These are phyloP conservation scores for Tribolium madens DNA, from an alignment of 1,140 invertebrate species.

Conservation along the genomic window DNA sequence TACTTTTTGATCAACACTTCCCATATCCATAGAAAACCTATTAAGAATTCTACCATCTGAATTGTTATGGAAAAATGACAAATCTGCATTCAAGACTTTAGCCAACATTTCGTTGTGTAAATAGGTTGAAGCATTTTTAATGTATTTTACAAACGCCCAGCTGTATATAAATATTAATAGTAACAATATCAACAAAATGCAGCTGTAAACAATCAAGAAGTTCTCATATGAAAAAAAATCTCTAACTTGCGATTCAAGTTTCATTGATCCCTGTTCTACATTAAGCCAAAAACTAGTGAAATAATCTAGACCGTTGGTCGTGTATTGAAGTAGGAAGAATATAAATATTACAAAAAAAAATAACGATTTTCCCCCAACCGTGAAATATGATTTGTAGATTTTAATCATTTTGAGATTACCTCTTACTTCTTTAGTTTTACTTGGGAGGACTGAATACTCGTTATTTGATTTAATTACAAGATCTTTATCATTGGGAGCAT, in stretches of 20 bases:
- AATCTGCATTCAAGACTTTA: conserved; percentile 70
- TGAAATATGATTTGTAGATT: background rate
- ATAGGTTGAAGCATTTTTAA: conserved; percentile 72
- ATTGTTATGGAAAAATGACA: conserved; percentile 87
- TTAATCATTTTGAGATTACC: background rate
- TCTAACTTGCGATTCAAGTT: background rate
- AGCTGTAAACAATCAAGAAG: background rate
- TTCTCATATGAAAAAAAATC: background rate
- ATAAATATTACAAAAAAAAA: background rate
- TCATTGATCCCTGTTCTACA: background rate
- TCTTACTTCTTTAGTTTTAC: background rate
- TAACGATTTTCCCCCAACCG: background rate
- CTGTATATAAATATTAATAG: background rate
- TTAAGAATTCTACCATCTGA: conserved; percentile 71
- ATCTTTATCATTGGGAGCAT: background rate
- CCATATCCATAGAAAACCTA: conserved; percentile 65
- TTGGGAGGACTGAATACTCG: background rate
- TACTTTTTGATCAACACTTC: conserved; percentile 74
- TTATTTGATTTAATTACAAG: too few relatives aligned
- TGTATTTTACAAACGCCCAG: conserved; percentile 66
- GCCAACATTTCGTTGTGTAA: conserved; percentile 77
- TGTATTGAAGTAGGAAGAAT: background rate
- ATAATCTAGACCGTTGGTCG: background rate
- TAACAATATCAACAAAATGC: background rate
- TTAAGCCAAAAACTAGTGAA: background rate